These are phyloP conservation scores for Agelastica alni DNA, from an alignment of 2,888 invertebrate genomes.

Conservation along the genomic window DNA sequence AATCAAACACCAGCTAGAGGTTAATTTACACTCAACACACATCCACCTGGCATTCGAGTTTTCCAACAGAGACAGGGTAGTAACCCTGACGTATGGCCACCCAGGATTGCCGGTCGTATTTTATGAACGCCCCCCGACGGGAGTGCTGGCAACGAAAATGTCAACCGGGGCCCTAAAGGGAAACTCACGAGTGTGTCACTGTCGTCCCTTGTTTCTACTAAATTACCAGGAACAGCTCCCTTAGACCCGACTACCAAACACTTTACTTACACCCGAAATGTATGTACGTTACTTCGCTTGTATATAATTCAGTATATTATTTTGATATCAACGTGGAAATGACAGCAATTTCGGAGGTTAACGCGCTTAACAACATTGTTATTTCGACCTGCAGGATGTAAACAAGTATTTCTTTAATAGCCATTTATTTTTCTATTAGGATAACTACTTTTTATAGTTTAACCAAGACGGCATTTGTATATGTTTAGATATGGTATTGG, in stretches of 20 bases:
- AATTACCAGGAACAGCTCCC: constrained; percentile 36
- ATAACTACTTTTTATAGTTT: no score
- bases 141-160: constrained; percentile 14
- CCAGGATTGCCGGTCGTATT: constrained; percentile 29
- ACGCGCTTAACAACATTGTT: constrained; percentile 13
- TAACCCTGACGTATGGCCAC: constrained; percentile 27
- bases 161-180: constrained; percentile 26
- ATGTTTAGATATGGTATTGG: no score
- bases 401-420: no score
- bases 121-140: constrained; percentile 27
- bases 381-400: no score
- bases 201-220: constrained; percentile 41
- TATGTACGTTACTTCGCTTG: constrained; percentile 15
- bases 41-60: constrained; percentile 1
- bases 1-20: constrained; percentile 5
- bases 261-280: constrained; percentile 30
- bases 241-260: constrained; percentile 27
- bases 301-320: constrained; percentile 28
- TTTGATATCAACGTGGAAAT: constrained; percentile 27
- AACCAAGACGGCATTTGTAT: no score
- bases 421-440: no score
- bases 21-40: constrained; percentile 15
- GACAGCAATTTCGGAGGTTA: constrained; percentile 19
- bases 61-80: constrained; percentile 20
- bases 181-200: constrained; percentile 33